Percentiles rank a stretch among this genome's conserved stretches.
These are phyloP conservation scores for Gymnothorax reevesii DNA, from an alignment of 2,797 vertebrate species.

Conservation along the genomic window DNA sequence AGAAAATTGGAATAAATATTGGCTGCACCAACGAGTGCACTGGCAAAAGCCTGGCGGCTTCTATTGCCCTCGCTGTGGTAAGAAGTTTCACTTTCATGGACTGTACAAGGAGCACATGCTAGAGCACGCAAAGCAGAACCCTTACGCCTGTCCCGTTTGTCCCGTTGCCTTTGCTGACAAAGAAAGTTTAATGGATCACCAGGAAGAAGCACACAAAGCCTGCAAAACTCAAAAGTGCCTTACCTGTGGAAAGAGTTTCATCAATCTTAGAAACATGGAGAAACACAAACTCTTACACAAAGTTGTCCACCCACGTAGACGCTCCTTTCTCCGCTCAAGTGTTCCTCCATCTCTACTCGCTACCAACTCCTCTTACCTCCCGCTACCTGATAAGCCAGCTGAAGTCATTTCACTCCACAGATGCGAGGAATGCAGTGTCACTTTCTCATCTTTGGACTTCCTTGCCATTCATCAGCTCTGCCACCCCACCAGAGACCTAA, in stretches of 20 bases:
- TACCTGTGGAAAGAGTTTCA: slow-evolving; percentile 53
- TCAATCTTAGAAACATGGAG: slow-evolving; percentile 44
- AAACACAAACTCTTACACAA: slow-evolving; percentile 54
- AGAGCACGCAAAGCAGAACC: slow-evolving; percentile 46
- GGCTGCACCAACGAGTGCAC: slow-evolving; percentile 47
- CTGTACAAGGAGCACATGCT: slow-evolving; percentile 54
- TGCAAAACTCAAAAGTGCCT: slow-evolving; percentile 43
- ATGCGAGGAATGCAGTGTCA: slow-evolving; percentile 50
- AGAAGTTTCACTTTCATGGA: slow-evolving; percentile 51
- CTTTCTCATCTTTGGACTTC: slow-evolving; percentile 53
- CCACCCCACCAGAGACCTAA: slow-evolving; percentile 32
- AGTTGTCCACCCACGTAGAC: slow-evolving; percentile 36
- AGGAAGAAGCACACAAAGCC: slow-evolving; percentile 35
- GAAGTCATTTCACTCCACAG: slow-evolving; percentile 48
- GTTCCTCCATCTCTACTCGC: slow-evolving; percentile 25
- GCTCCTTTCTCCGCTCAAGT: slow-evolving; percentile 39
- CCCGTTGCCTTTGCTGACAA: slow-evolving; percentile 38
- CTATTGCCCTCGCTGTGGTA: slow-evolving; percentile 48
- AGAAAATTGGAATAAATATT: slow-evolving; percentile 45
- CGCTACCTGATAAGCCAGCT: slow-evolving; percentile 35
- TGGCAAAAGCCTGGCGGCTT: slow-evolving; percentile 35
- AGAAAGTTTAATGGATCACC: slow-evolving; percentile 32
- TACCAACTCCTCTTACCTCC: slow-evolving; percentile 37
- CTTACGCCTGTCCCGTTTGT: slow-evolving; percentile 46
- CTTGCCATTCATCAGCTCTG: slow-evolving; percentile 56